Evolutionary conservation across 1,140 invertebrate species (phyloP), one percentile per base, ranked within the genome.

Genomic region (Limonius californicus): DNA sequence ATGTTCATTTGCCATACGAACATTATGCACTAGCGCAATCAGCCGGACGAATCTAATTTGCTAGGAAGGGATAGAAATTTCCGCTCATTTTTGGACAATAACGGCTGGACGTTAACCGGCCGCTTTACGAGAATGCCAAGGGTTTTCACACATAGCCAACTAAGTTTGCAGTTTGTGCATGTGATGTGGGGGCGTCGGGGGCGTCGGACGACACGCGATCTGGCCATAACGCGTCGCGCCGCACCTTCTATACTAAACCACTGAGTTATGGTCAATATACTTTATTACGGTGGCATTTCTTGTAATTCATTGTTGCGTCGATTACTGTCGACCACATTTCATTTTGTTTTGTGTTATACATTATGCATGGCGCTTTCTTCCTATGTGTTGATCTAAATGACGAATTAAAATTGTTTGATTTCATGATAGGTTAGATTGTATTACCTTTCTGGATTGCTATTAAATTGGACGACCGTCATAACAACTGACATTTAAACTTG

Each of bases 261-360:
- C 50, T 61, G 53, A 61, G 43, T 61, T 61, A 61, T 55, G 53
- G 59, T 61, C 59, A 61, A 61, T 61, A 61, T 61, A 61, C 27
- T 55, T 61, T 61, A 61, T 54, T 45, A 59, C 30, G 42, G 57
- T 50, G 23, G 50, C 30, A 32, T 61, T 61, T 61, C 59, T 61
- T 61, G 50, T 55, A 55, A 61, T 55, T 54, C 59, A 55, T 55
- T 55, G 50, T 55, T 43, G 39, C 30, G 32, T 61, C 50, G 50
- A 55, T 55, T 61, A 61, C 45, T 19, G 45, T 50, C 45, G 45
- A 50, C 45, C 20, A 18, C 45, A 18, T 50, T 50, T 50, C 45
- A 50, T 50, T 39, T 50, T 50, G 45, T 50, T 50, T 15, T 18
- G 12, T 8, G 20, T 21, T 50, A 16, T 50, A 16, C 18, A 50